Evolutionary conservation across 2,888 invertebrate species (phyloP), one percentile per base, ranked within the genome.

Genomic region (Cerastis rubricosa): DNA sequence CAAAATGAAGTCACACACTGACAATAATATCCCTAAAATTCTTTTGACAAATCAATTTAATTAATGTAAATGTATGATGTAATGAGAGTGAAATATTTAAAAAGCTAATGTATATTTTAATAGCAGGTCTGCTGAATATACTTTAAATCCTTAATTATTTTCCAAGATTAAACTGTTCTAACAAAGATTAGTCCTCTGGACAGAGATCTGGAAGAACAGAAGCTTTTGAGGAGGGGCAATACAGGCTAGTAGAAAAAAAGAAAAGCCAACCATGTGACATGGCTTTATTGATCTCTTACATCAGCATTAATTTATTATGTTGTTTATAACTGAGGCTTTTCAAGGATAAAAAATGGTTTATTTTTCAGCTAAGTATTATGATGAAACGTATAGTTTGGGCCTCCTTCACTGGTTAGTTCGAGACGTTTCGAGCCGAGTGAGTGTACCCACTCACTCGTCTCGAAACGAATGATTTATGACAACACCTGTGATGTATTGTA

Each of bases 201-300:
- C 61, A 19, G 61, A 61, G 19, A 19, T 29, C 35, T 61, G 11
- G 35, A 35, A 61, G 29, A 9, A 19, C 9, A 59, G 19, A 35
- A 59, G n/a, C 14, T n/a, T n/a, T 43, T 64, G 14, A 43, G n/a
- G 4, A 64, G n/a, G 40, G 22, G 45, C 17, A n/a, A 45, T 8
- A 9, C 9, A 0, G 9, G 19, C 9, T 43, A 43, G 22, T 64
- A 17, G n/a, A 43, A 17, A 64, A 59, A 43, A 61, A 22, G 19
- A 35, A 61, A 61, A 22, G 22, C 9, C 6, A 51, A 74, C 45
- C 71, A 72, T 78, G 72, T 80, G 57, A 72, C 57, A 72, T 66
- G 29, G 4, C 17, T 65, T 22, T 29, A 29, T 14, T 25, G 12
- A n/a, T 47, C 5, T 40, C 63, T 40, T 63, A 19, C 40, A 54